phyloP scores from a whole-genome alignment of 2,888 invertebrate species.

The Mimumesa dahlbomi region DNA sequence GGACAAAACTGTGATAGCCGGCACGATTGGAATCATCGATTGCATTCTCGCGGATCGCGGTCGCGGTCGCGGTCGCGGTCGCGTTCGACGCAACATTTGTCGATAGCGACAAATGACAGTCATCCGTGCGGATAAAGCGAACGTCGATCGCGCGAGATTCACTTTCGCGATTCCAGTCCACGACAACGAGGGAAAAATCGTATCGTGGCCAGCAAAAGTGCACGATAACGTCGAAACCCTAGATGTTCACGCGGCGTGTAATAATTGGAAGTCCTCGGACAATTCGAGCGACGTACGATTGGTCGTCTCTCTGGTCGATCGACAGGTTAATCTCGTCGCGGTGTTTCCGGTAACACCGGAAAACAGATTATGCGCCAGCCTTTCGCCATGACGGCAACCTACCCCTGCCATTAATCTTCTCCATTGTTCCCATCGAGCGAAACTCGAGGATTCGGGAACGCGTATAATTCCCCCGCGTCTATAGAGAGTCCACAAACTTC shows the following conservation, averaged over 20 bases:
- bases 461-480: slow-evolving; percentile 62
- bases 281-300: neutral
- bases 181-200: slow-evolving; percentile 9
- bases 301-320: neutral
- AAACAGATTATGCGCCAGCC: slow-evolving; percentile 64
- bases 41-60: too few species aligned
- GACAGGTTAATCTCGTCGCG: slow-evolving; percentile 46
- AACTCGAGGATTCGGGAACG: slow-evolving; percentile 64
- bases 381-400: slow-evolving; percentile 45
- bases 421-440: slow-evolving; percentile 68
- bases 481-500: slow-evolving; percentile 45
- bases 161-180: slow-evolving; percentile 31
- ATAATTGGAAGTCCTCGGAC: too few species aligned
- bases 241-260: too few species aligned
- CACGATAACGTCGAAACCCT: too few species aligned
- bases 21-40: too few species aligned
- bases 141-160: slow-evolving; percentile 55
- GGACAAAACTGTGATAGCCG: too few species aligned
- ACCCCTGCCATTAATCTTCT: slow-evolving; percentile 69
- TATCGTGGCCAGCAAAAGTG: too few species aligned
- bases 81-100: slow-evolving; percentile 26
- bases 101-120: slow-evolving; percentile 50
- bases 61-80: too few species aligned
- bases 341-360: slow-evolving; percentile 53
- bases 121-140: slow-evolving; percentile 53